Evolutionary conservation across 2,888 invertebrate genomes (phyloP), one percentile per base, ranked within the genome.

Genomic region (Eudemis profundana): DNA sequence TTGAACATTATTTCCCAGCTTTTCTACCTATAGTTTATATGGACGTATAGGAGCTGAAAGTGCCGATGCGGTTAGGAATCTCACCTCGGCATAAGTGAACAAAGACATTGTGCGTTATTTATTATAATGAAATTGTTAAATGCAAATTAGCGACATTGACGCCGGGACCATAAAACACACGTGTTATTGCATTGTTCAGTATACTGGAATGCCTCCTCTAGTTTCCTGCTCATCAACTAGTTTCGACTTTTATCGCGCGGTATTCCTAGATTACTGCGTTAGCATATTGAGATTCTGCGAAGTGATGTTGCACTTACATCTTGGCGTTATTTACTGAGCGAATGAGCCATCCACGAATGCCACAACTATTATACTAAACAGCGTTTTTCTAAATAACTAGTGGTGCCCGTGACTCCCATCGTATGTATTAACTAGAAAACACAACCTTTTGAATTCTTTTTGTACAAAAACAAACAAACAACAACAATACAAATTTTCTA

Each of bases 151-250:
- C 38, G 51, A 33, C 61, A 64, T 63, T 64, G 61, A 57, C 38
- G 76, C 74, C 77, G 72, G 73, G 79, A 71, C 75, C 77, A 84
- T 85, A 83, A 83, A 85, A 81, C 78, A 78, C 70, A 78, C 72
- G 77, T 77, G 78, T 86, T 87, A 87, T 81, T 78, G 78, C 81
- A 77, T 78, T 75, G 76, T 78, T 80, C 83, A 81, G 81, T 83
- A 81, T 81, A 81, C 79, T 81, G 82, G 86, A 83, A 88, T 86
- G 86, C 78, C 74, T 80, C 77, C 70, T 77, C 72, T 74, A 74
- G 81, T 82, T 86, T 89, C 87, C 86, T 82, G 80, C 75, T 85
- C 83, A 78, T 86, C 87, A 78, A 78, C 77, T 78, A 72, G 78
- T 73, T 59, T 46, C 47, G 38, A 65, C 7, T 36, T 44, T 60